Base-by-base conservation (phyloP, 2,113 vertebrate species). In the Crotalus tigris region DNA sequence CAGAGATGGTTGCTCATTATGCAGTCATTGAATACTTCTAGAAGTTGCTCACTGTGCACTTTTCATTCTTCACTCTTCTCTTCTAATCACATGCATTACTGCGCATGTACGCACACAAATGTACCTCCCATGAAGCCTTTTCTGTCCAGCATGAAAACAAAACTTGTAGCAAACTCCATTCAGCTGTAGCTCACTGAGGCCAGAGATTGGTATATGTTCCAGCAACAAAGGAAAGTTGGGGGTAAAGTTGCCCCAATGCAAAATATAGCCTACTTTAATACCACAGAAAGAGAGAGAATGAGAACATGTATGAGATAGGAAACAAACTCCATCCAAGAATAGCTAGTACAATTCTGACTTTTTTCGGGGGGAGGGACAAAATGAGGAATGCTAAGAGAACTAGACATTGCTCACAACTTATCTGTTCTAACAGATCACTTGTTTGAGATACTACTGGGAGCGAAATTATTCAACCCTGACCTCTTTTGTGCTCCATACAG, bases 21-120 rank as follows among this genome's bases (percentile, higher is more conserved):
- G 0, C 91, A 95, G 81, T 96, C 95, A 95, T 95, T 96, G 96
- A 97, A 96, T 95, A 94, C 92, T 94, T 93, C 91, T 89, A 85
- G n/a, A 92, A 94, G 91, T 94, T 88, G 75, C 93, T 93, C 93
- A 33, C 23, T 81, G 55, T 39, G 58, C 75, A 33, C 89, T 75
- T 94, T 93, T 90, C 59, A 90, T 89, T 97, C 95, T 85, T 59
- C 91, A 89, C 58, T 46, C 85, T 89, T 58, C 93, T 94, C 26
- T 1, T 51, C 90, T 51, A 44, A 33, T 44, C 88, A 15, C 55
- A 53, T 0, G 75, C 88, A 61, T 86, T 61, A 51, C 81, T 69
- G 69, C 39, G 15, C 26, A 93, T 75, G 53, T 69, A 44, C 90
- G 11, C 58, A 59, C 0, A 0, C 39, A 64, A n/a, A 85, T 54